Percentiles rank a stretch among this genome's conserved stretches.
Evolutionary conservation across 2,888 invertebrate genomes (phyloP).

Genomic region (Megaustenia siamemsis): DNA sequence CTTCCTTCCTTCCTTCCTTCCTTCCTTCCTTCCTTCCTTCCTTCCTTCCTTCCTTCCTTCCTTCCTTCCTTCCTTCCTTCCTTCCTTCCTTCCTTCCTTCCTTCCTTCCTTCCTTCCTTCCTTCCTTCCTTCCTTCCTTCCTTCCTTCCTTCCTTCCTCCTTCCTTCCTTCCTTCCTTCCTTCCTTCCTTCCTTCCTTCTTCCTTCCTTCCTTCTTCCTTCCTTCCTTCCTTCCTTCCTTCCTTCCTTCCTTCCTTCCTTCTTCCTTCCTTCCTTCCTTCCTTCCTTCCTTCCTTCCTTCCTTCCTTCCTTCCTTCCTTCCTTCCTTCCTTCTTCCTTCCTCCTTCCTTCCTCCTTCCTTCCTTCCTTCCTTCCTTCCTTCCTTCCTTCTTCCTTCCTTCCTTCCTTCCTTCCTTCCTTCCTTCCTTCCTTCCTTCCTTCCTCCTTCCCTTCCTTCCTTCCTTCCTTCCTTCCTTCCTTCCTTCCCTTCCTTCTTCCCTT

Average conservation of each 20-base stretch:
- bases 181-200: background rate
- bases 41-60: background rate
- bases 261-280: background rate
- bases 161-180: background rate
- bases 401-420: background rate
- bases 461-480: background rate
- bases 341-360: background rate
- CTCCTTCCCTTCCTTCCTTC: background rate
- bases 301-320: background rate
- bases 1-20: background rate
- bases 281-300: background rate
- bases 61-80: slow-evolving; percentile 4
- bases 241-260: background rate
- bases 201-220: background rate
- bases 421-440: background rate
- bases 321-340: background rate
- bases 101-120: background rate
- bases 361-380: background rate
- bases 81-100: slow-evolving; percentile 2
- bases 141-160: background rate
- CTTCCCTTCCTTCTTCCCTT: background rate
- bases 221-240: background rate
- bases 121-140: background rate
- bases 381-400: background rate
- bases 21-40: slow-evolving; percentile 4